These are phyloP conservation scores for Acrobasis consociella DNA, from an alignment of 2,888 invertebrate genomes.

Conservation along the genomic window DNA sequence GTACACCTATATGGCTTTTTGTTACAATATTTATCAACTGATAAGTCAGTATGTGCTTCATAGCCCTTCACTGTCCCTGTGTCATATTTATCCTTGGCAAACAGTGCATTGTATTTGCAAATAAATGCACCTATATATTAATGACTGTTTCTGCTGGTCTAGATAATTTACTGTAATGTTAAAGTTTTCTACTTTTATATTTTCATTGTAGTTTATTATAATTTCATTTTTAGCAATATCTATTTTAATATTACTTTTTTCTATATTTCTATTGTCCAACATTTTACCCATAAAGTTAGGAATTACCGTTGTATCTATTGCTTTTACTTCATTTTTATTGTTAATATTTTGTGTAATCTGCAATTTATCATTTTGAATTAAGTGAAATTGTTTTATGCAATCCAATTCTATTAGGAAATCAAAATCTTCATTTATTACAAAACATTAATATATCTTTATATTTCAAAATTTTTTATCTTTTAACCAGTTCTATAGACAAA, in stretches of 20 bases:
- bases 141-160: constrained; percentile 26
- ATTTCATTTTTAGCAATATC: constrained; percentile 22
- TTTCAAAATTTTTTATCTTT: no score
- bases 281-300: no score
- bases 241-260: not conserved
- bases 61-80: constrained; percentile 35
- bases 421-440: no score
- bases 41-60: constrained; percentile 38
- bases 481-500: no score
- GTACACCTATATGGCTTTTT: constrained; percentile 37
- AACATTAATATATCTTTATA: no score
- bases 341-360: no score
- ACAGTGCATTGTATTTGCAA: constrained; percentile 26
- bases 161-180: constrained; percentile 27
- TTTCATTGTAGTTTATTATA: constrained; percentile 34
- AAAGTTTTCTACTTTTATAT: constrained; percentile 30
- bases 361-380: no score
- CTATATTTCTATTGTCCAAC: no score
- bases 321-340: no score
- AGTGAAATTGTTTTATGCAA: no score
- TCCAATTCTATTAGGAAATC: no score
- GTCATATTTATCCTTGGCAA: constrained; percentile 37
- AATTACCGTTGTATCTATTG: no score
- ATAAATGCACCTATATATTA: constrained; percentile 30
- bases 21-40: constrained; percentile 36